Evolutionary conservation across 2,113 vertebrate genomes (phyloP).

Genomic region (Chauna torquata): DNA sequence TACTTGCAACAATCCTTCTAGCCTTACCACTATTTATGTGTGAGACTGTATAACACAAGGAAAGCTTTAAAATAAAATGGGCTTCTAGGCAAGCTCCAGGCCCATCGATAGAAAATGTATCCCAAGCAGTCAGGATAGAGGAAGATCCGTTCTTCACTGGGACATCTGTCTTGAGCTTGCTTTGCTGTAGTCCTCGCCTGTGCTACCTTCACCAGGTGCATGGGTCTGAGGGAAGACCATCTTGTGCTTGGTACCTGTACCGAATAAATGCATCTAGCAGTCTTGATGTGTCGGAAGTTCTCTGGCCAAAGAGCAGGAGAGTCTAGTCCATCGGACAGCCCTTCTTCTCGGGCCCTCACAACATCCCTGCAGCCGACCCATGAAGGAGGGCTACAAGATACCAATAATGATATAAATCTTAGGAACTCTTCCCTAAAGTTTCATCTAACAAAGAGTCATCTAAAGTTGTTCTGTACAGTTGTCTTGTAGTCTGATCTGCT

Average conservation of each 20-base stretch:
- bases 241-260: not conserved
- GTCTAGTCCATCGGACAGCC: no score
- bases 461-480: no score
- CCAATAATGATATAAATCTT: accelerated
- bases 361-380: not conserved
- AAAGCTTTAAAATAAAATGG: not conserved
- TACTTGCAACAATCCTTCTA: not conserved
- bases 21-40: not conserved
- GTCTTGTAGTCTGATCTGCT: not conserved
- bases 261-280: not conserved
- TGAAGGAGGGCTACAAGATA: not conserved
- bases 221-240: no score
- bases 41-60: no score
- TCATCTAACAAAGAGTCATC: not conserved
- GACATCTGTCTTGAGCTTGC: not conserved
- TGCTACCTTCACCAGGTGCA: accelerated
- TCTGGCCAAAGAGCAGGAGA: not conserved
- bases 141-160: not conserved
- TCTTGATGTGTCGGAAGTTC: not conserved
- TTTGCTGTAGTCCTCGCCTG: no score
- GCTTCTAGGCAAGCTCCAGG: not conserved
- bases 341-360: not conserved
- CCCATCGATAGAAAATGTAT: not conserved
- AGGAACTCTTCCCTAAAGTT: not conserved
- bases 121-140: not conserved